phyloP scores from a whole-genome alignment of 2,797 vertebrate genomes.

The Anabacerthia variegaticeps region DNA sequence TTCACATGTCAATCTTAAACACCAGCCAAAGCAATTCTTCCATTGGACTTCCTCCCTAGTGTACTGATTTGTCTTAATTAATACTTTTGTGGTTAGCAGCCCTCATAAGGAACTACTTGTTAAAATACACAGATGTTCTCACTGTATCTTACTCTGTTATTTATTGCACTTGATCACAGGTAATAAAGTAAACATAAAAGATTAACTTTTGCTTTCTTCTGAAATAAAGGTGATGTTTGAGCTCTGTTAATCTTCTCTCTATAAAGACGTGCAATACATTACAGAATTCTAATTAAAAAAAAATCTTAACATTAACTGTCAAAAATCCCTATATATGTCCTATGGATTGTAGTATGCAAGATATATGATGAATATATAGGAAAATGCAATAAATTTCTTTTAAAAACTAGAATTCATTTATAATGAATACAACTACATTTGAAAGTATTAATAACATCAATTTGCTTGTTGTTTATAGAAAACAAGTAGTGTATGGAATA shows the following conservation, averaged over 20 bases:
- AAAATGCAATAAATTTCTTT: background rate
- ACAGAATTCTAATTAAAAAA: background rate
- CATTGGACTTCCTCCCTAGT: background rate
- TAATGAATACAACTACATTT: background rate
- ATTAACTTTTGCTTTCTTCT: background rate
- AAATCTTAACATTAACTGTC: background rate
- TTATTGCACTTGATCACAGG: background rate
- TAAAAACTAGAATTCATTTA: background rate
- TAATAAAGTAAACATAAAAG: background rate
- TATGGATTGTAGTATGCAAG: background rate
- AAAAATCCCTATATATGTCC: background rate
- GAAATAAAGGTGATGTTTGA: background rate
- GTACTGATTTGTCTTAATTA: background rate
- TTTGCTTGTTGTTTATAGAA: background rate
- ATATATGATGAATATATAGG: background rate
- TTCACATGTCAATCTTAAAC: background rate
- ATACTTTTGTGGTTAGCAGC: background rate
- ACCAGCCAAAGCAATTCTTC: background rate
- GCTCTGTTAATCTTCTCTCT: background rate
- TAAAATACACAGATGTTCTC: background rate
- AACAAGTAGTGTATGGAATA: background rate
- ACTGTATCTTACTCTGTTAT: background rate
- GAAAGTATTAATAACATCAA: background rate
- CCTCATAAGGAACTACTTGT: background rate
- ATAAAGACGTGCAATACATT: background rate